Evolutionary conservation across 2,888 invertebrate species (phyloP).

Genomic region (Deroplatys truncata): DNA sequence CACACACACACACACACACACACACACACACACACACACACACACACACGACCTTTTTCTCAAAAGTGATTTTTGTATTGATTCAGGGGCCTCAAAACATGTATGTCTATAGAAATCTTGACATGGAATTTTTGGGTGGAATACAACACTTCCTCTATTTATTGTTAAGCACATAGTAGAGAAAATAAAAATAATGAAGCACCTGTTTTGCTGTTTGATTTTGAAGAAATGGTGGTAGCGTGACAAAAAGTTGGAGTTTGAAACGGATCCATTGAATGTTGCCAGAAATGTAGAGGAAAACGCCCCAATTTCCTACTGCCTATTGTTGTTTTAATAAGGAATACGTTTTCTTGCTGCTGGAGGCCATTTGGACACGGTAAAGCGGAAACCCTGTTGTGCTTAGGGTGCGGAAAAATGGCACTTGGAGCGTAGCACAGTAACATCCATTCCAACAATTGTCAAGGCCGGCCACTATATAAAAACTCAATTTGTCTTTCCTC

Average conservation of each 20-base stretch:
- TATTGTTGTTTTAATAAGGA: background rate
- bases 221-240: background rate
- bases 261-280: background rate
- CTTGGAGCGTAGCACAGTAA: slow-evolving; percentile 12
- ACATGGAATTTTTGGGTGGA: background rate
- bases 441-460: background rate
- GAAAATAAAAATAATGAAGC: background rate
- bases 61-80: no score
- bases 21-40: no score
- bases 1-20: no score
- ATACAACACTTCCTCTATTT: background rate
- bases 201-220: background rate
- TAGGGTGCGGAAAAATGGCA: slow-evolving; percentile 17
- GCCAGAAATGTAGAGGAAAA: background rate
- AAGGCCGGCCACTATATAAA: background rate
- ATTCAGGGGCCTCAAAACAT: no score
- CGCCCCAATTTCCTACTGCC: background rate
- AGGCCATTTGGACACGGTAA: background rate
- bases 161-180: background rate
- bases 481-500: background rate
- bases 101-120: background rate
- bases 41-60: no score
- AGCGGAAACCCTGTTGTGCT: slow-evolving; percentile 1
- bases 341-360: background rate
- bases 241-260: no score